Base-by-base conservation (phyloP, 2,888 invertebrate species). In the Bugulina stolonifera region DNA sequence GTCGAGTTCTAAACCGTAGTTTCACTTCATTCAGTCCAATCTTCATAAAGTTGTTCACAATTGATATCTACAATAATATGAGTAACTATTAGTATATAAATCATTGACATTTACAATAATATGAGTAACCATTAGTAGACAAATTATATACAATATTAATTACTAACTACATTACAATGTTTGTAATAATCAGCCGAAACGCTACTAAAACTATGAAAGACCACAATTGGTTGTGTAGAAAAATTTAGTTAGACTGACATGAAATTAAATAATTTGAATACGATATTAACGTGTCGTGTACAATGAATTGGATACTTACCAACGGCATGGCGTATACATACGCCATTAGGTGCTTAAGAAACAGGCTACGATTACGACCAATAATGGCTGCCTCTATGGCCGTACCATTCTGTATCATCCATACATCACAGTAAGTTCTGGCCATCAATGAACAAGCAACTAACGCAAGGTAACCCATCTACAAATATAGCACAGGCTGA, bases 361-460 rank as follows among this genome's bases (percentile, higher is more conserved):
- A 98, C 74, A 91, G 87, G 5, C 86, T 82, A 74, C 88, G 88
- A 83, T 96, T 89, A 89, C 93, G 92, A 76, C 93, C 91, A 78
- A 98, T 93, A 76, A 98, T 96, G 2, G 95, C 90, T 92, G 92
- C 93, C 88, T 98, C 98, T 78, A 98, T 90, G 72, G 91, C 88
- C 0, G 98, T 98, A 18, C 93, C 92, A 82, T 92, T 93, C 80
- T 93, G 91, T 78, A 99, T 99, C 87, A 98, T 90, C 95, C 96
- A 99, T 72, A 99, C 88, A 85, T 99, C 99, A 81, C 96, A 96
- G 77, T 94, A 88, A 0, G 98, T 96, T 77, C 97, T 88, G 1
- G 92, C 90, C 29, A 96, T 88, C 57, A 99, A 87, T 1, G 94
- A 90, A 1, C 87, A 81, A 0, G 96, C 97, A 69, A 87, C 86